These are phyloP conservation scores for Myotis myotis DNA, from an alignment of 2,797 vertebrate species.

Conservation along the genomic window DNA sequence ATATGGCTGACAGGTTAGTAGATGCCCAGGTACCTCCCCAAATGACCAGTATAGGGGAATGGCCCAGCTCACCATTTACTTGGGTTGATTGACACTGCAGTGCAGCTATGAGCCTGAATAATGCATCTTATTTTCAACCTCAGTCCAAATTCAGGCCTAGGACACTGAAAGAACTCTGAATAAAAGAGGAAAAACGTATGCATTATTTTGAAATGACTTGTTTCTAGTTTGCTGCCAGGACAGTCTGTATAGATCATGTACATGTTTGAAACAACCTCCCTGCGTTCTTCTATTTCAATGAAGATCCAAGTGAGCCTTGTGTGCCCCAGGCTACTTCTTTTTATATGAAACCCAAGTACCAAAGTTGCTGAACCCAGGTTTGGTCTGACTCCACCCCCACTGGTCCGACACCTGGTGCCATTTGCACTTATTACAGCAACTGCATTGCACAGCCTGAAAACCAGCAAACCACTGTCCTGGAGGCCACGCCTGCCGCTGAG, in stretches of 20 bases:
- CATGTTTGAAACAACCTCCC: background rate
- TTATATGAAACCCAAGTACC: no score
- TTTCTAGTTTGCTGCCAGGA: background rate
- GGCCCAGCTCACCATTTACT: background rate
- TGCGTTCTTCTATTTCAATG: background rate
- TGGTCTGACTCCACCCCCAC: no score
- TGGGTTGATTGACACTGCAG: background rate
- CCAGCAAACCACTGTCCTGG: background rate
- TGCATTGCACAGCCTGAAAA: background rate
- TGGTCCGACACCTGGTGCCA: no score
- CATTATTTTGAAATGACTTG: background rate
- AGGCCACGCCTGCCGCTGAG: background rate
- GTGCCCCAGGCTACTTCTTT: background rate
- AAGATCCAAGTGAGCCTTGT: no score
- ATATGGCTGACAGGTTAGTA: background rate
- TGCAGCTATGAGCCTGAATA: background rate
- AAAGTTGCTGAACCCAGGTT: no score
- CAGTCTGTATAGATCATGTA: background rate
- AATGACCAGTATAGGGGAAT: background rate
- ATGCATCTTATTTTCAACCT: background rate
- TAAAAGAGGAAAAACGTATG: background rate
- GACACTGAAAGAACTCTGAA: background rate
- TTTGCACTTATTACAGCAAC: no score
- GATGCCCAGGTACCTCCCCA: background rate
- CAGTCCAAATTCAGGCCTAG: background rate